Conservation (phyloP, 2,113 vertebrate species). For the Rhagologus leucostigma region DNA sequence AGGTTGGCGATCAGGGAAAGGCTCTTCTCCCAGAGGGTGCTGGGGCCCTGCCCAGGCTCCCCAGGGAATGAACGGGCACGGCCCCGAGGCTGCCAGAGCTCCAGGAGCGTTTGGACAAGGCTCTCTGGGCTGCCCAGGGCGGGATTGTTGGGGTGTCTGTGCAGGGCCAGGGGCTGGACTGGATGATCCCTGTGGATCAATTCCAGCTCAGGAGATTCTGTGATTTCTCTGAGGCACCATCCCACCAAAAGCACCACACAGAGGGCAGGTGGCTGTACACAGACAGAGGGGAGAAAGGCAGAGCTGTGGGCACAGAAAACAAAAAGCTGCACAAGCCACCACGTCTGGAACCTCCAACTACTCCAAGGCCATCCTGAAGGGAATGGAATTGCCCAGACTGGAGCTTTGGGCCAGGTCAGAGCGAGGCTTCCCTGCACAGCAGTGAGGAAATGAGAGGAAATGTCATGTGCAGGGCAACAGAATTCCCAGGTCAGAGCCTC, state of each 20-base stretch:
- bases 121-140: neutral
- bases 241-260: neutral
- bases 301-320: neutral
- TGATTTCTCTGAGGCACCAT: neutral
- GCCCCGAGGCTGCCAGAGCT: neutral
- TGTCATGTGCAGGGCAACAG: neutral
- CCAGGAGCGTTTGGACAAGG: rapidly evolving
- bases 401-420: neutral
- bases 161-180: neutral
- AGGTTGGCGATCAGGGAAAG: neutral
- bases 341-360: neutral
- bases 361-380: neutral
- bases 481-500: neutral
- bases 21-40: neutral
- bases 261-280: rapidly evolving
- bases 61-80: neutral
- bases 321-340: neutral
- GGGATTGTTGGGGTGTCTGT: neutral
- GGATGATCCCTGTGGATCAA: neutral
- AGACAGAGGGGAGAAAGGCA: neutral
- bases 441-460: neutral
- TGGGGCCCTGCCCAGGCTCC: neutral
- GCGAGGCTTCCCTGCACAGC: neutral
- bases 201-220: neutral
- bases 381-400: neutral